Conservation (phyloP, 2,113 vertebrate species). For the Engystomops pustulosus region DNA sequence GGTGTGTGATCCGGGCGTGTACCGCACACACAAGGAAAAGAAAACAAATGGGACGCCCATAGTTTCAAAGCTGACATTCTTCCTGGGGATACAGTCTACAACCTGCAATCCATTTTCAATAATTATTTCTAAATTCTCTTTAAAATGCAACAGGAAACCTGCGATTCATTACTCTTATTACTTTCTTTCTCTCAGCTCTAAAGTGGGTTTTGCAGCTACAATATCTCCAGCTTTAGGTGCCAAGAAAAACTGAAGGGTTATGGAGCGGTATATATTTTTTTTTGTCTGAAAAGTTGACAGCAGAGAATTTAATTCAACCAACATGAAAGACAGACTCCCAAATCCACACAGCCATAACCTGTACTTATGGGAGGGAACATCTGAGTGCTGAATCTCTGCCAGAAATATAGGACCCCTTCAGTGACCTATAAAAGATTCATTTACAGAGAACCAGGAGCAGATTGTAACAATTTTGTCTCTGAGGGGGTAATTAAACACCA, state of each 20-base stretch:
- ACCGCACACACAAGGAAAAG: conserved; percentile 17
- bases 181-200: conserved; percentile 11
- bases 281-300: conserved; percentile 30
- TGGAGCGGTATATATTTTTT: conserved; percentile 19
- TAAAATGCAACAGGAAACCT: conserved; percentile 39
- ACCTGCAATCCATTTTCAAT: conserved; percentile 51
- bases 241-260: conserved; percentile 36
- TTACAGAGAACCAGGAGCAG: background rate
- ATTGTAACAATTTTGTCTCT: background rate
- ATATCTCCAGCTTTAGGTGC: conserved; percentile 9
- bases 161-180: conserved; percentile 31
- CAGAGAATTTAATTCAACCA: conserved; percentile 23
- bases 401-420: background rate
- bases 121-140: conserved; percentile 49
- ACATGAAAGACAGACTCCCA: background rate
- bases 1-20: conserved; percentile 8
- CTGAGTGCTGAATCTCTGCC: background rate
- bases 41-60: conserved; percentile 27
- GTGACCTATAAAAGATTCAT: conserved; percentile 1
- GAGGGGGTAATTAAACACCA: background rate
- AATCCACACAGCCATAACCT: conserved; percentile 10
- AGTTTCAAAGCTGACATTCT: conserved; percentile 21
- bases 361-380: background rate
- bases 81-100: conserved; percentile 11
- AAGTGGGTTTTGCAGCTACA: conserved; percentile 32